These are phyloP conservation scores for Parnassius glacialis DNA, from an alignment of 2,888 invertebrate genomes.

Conservation along the genomic window DNA sequence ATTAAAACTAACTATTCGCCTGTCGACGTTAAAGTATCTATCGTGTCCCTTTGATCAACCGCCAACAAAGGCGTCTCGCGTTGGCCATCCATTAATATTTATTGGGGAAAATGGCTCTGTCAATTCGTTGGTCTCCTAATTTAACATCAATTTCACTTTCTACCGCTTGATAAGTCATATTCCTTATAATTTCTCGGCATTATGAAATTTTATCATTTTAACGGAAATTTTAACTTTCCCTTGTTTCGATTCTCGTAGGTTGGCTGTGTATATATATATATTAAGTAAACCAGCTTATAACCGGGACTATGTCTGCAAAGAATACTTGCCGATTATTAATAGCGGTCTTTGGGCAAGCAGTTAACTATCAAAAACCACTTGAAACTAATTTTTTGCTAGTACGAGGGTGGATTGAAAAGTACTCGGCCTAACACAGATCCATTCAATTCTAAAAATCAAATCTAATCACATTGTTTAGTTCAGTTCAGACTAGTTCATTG, in stretches of 20 bases:
- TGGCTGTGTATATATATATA: neutral
- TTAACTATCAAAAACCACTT: neutral
- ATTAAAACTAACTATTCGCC: constrained; percentile 34
- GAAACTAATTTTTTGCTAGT: too few species aligned
- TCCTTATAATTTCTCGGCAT: constrained; percentile 24
- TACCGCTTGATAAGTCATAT: constrained; percentile 30
- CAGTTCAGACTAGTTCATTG: too few species aligned
- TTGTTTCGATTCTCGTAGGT: neutral
- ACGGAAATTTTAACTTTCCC: neutral
- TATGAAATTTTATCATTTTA: neutral
- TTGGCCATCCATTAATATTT: constrained; percentile 59
- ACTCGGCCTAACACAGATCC: too few species aligned
- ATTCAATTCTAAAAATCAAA: too few species aligned
- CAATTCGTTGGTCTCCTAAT: constrained; percentile 46
- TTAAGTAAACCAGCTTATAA: neutral
- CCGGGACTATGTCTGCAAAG: neutral
- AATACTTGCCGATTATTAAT: neutral
- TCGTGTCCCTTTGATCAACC: constrained; percentile 19
- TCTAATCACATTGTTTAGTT: too few species aligned
- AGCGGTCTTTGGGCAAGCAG: neutral
- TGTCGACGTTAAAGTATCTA: constrained; percentile 33
- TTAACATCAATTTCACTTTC: constrained; percentile 46
- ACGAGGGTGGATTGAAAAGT: too few species aligned
- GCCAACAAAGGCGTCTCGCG: constrained; percentile 46
- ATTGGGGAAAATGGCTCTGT: constrained; percentile 51